phyloP scores from a whole-genome alignment of 2,888 invertebrate genomes.

The Stenolophus ochropezus region DNA sequence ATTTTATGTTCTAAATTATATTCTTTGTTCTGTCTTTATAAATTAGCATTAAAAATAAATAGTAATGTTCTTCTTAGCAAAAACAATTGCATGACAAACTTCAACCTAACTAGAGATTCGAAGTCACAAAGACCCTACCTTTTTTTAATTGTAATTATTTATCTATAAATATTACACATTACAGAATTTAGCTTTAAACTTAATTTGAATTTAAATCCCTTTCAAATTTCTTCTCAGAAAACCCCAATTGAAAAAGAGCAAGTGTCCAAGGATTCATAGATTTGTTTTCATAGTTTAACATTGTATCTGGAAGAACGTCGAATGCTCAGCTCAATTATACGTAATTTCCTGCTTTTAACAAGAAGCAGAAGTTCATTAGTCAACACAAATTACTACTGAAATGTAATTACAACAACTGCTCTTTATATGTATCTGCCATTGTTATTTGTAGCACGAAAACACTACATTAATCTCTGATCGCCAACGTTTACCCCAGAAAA shows the following conservation, averaged over 20 bases:
- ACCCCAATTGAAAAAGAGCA: not conserved
- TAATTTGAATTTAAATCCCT: too few species aligned
- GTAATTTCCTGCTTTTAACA: constrained; percentile 59
- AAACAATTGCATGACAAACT: too few species aligned
- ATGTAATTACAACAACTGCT: constrained; percentile 51
- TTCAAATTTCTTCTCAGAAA: too few species aligned
- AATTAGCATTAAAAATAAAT: too few species aligned
- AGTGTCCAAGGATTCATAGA: not conserved
- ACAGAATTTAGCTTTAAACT: too few species aligned
- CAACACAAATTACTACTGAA: constrained; percentile 48
- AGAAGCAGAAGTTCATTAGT: constrained; percentile 55
- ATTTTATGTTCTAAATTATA: too few species aligned
- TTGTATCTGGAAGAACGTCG: constrained; percentile 12
- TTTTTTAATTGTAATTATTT: too few species aligned
- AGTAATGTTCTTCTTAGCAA: too few species aligned
- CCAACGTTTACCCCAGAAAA: not conserved
- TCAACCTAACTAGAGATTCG: too few species aligned
- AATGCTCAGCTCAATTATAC: constrained; percentile 44
- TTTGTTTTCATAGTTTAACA: constrained; percentile 28
- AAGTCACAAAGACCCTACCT: too few species aligned
- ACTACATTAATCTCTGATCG: constrained; percentile 11
- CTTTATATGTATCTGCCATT: constrained; percentile 34
- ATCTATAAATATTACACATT: too few species aligned
- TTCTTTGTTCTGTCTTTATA: too few species aligned
- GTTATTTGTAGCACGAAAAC: constrained; percentile 28